Evolutionary conservation across 2,888 invertebrate species (phyloP).

Genomic region (Cinara cedri): DNA sequence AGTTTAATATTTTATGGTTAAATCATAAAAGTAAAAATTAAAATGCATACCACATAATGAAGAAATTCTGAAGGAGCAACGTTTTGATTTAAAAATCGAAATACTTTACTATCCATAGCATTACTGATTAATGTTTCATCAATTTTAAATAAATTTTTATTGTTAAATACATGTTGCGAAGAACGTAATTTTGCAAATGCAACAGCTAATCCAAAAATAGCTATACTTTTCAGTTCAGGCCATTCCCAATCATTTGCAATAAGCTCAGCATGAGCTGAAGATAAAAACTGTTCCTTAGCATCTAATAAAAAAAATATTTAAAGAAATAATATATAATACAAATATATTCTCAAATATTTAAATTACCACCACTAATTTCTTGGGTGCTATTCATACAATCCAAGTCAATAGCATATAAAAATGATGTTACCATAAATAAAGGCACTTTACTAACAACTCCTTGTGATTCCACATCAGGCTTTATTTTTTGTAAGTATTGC

Average conservation of each 20-base stretch:
- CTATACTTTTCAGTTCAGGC: conserved; percentile 68
- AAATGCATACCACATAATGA: conserved; percentile 67
- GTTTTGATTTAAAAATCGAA: conserved; percentile 77
- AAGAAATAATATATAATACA: not conserved
- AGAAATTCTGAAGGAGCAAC: conserved; percentile 75
- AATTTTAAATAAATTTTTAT: conserved; percentile 44
- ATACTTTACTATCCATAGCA: conserved; percentile 77
- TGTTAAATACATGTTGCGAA: conserved; percentile 51
- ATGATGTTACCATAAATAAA: conserved; percentile 79
- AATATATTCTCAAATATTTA: not conserved
- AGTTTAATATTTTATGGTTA: too few relatives aligned
- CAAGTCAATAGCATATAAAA: conserved; percentile 83
- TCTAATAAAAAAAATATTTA: conserved; percentile 13
- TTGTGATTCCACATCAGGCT: conserved; percentile 66
- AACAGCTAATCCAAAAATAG: conserved; percentile 75
- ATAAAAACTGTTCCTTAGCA: conserved; percentile 42
- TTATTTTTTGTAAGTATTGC: conserved; percentile 61
- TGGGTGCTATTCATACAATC: conserved; percentile 63
- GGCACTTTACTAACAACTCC: conserved; percentile 81
- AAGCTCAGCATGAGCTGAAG: conserved; percentile 35
- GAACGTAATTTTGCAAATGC: conserved; percentile 70
- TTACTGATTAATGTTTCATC: conserved; percentile 44
- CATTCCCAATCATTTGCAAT: conserved; percentile 65
- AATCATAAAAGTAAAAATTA: not conserved
- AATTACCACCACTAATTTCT: conserved; percentile 52